Evolutionary conservation across 2,888 invertebrate species (phyloP), one percentile per base, ranked within the genome.

Genomic region (Scaptomyza tumidula): DNA sequence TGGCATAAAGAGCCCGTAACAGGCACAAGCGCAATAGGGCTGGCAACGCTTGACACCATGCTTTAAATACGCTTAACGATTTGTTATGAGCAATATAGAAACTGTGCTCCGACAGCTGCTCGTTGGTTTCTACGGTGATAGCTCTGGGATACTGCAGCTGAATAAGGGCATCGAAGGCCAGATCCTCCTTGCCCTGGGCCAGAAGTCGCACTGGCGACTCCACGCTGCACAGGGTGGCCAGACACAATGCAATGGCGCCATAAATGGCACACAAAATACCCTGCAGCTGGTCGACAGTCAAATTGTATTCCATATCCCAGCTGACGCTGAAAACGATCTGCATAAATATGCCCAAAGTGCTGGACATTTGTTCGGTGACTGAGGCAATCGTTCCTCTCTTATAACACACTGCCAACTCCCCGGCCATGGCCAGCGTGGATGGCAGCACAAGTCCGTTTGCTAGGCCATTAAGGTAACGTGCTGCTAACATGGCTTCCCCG

Each of bases 181-280:
- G 63, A 29, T 75, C 65, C 33, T 88, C 79, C 6, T 88, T 65
- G 3, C 65, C 75, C 10, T 46, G 67, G 1, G 61, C 31, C 24
- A 92, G 60, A 37, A 84, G 70, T 10, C 72, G 73, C n/a, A 89
- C 72, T 3, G 91, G 90, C 2, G 91, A 90, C 54, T 91, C 91
- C 4, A 89, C 62, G n/a, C 81, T 71, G 5, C 78, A 66, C 11
- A 72, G 41, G 4, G 56, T 71, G 9, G 80, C 78, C 44, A 80
- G 37, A 7, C 78, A 24, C 7, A 89, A 43, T 0, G 83, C 78
- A 6, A 79, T 16, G 3, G 53, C 44, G 6, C 90, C 90, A 35
- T 69, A 78, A 0, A 89, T 9, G 7, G 81, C 63, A 29, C 71
- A 76, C 0, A 90, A 16, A 0, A 78, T 13, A 0, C 91, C 91